These are phyloP conservation scores for Urophycis tenuis DNA, from an alignment of 2,797 vertebrate species.

Conservation along the genomic window DNA sequence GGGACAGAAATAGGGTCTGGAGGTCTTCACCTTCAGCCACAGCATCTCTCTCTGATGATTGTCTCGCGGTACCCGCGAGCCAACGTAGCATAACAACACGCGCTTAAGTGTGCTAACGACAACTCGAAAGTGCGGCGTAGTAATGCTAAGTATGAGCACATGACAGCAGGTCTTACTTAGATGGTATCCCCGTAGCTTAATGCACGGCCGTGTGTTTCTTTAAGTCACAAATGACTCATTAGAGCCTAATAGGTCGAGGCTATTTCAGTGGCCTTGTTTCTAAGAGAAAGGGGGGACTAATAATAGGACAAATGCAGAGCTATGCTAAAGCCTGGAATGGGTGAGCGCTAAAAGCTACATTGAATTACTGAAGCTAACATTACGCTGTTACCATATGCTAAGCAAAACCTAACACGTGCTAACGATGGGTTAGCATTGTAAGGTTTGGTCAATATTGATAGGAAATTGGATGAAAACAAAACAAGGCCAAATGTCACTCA, in stretches of 20 bases:
- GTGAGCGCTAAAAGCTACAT: slow-evolving; percentile 51
- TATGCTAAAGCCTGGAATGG: slow-evolving; percentile 55
- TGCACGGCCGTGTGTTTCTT: slow-evolving; percentile 47
- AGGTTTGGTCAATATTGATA: too few relatives aligned
- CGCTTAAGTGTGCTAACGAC: not conserved
- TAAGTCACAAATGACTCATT: slow-evolving; percentile 54
- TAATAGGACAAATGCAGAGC: slow-evolving; percentile 69
- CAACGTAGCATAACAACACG: not conserved
- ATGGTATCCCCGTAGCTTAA: not conserved
- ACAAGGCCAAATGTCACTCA: too few relatives aligned
- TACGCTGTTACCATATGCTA: not conserved
- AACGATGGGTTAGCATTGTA: too few relatives aligned
- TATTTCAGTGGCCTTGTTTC: slow-evolving; percentile 71
- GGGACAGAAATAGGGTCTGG: slow-evolving; percentile 61
- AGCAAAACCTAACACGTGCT: not conserved
- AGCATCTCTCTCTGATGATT: not conserved
- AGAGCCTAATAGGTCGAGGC: slow-evolving; percentile 64
- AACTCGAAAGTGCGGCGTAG: not conserved
- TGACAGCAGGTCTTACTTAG: not conserved
- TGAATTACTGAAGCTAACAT: slow-evolving; percentile 43
- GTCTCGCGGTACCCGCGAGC: not conserved
- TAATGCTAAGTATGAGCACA: not conserved
- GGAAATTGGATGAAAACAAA: too few relatives aligned
- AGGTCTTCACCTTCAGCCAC: not conserved
- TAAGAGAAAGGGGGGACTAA: slow-evolving; percentile 62